These are phyloP conservation scores for Remorina albescens DNA, from an alignment of 2,797 vertebrate genomes.

Conservation along the genomic window DNA sequence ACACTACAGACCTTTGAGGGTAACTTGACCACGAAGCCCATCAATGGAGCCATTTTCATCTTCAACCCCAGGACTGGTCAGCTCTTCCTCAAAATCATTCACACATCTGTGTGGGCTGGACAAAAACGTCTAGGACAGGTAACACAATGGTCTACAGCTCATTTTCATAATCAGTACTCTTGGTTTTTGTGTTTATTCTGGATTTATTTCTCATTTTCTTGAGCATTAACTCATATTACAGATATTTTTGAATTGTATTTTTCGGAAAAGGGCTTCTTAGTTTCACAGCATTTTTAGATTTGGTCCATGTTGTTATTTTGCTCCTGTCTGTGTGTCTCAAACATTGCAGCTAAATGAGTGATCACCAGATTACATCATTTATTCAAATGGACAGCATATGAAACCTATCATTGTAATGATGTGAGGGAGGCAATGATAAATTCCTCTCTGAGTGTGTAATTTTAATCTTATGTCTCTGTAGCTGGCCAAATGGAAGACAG, in stretches of 20 bases:
- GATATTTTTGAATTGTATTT: neutral
- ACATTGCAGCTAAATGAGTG: too few relatives aligned
- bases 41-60: slow-evolving; percentile 99
- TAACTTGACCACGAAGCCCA: slow-evolving; percentile 99
- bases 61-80: slow-evolving; percentile 99
- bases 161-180: neutral
- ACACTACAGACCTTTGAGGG: slow-evolving; percentile 95
- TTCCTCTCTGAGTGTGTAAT: neutral
- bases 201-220: neutral
- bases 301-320: neutral
- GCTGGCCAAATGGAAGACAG: slow-evolving; percentile 99
- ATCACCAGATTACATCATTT: too few relatives aligned
- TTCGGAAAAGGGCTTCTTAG: neutral
- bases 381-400: too few relatives aligned
- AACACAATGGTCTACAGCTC: neutral
- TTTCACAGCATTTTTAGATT: neutral
- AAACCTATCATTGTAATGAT: neutral
- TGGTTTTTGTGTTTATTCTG: neutral
- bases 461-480: slow-evolving; percentile 60
- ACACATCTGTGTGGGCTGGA: slow-evolving; percentile 99
- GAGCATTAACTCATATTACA: neutral
- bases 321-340: too few relatives aligned
- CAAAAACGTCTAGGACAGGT: slow-evolving; percentile 99
- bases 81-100: slow-evolving; percentile 99
- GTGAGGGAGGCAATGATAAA: neutral